Evolutionary conservation across 1,140 invertebrate species (phyloP), one percentile per base, ranked within the genome.

Genomic region (Mylabris phalerata): DNA sequence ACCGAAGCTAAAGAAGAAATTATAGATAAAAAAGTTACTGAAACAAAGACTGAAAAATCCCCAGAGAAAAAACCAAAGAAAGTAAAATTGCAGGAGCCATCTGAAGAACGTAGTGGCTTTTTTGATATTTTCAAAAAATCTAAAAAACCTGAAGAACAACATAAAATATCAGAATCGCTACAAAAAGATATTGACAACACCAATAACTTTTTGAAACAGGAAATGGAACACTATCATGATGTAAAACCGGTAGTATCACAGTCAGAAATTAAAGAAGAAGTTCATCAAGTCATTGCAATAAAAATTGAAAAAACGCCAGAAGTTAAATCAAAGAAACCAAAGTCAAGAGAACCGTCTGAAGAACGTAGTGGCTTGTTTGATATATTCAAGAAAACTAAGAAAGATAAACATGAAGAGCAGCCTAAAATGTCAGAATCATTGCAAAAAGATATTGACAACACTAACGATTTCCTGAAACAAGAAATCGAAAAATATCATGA

Each of bases 121-220:
- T 63, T 57, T 46, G 61, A 45, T 40, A 24, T 56, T 11, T 56
- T 56, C 47, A 48, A 48, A 48, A 56, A 63, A 59, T 56, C 45
- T 41, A 32, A 62, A 67, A 62, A 65, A 48, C 51, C 40, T 39
- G 61, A 65, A 58, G 50, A 60, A 60, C 55, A 48, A 40, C 32
- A 32, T 7, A 32, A 32, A 7, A 32, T 32, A 32, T 54, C 51
- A 46, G 51, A 54, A 13, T 45, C 51, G 19, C 41, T 54, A 9
- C n/a, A 38, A 9, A 54, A 58, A 55, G 48, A 50, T 48, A 61
- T 66, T 24, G 42, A 62, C 42, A 55, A 61, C 4, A 59, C 56
- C 9, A 55, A 40, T 19, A 13, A 51, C n/a, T 66, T 66, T 41
- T 55, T 66, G 40, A 49, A 61, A 48, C 9, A 46, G n/a, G 64